These are phyloP conservation scores for Gavialis gangeticus DNA, from an alignment of 2,113 vertebrate species.

Conservation along the genomic window DNA sequence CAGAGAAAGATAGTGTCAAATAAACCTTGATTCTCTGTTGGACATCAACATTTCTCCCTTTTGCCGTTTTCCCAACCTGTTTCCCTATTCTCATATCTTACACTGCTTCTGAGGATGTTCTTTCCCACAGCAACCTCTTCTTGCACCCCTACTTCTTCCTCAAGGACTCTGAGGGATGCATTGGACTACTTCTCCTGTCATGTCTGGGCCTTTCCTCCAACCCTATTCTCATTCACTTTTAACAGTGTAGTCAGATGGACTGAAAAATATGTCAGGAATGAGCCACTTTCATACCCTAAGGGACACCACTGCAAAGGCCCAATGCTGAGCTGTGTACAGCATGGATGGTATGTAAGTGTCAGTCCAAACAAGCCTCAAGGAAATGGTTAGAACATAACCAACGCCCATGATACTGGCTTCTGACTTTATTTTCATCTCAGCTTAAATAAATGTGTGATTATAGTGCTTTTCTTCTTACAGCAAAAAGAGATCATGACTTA, in stretches of 20 bases:
- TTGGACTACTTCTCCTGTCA: not conserved
- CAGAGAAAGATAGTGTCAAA: too few relatives aligned
- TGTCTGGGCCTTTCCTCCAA: not conserved
- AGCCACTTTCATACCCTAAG: not conserved
- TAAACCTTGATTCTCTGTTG: not conserved
- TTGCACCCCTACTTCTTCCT: not conserved
- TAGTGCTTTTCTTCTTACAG: slow-evolving; percentile 11
- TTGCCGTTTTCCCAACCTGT: not conserved
- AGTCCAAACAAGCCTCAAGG: not conserved
- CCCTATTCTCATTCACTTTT: not conserved
- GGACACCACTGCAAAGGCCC: rapidly evolving
- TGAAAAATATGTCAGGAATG: not conserved
- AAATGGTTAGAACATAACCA: not conserved
- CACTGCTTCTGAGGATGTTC: not conserved
- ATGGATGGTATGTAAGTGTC: not conserved
- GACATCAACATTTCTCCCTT: not conserved
- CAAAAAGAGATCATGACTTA: slow-evolving; percentile 14
- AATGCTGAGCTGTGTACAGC: not conserved
- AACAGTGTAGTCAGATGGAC: not conserved
- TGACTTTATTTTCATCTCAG: slow-evolving; percentile 10
- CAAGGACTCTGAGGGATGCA: not conserved
- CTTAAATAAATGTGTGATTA: slow-evolving; percentile 21
- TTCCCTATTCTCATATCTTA: not conserved
- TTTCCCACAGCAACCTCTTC: not conserved
- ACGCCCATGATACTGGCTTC: not conserved